Conservation (phyloP, 2,888 invertebrate genomes). For the Leptogaster cylindrica region DNA sequence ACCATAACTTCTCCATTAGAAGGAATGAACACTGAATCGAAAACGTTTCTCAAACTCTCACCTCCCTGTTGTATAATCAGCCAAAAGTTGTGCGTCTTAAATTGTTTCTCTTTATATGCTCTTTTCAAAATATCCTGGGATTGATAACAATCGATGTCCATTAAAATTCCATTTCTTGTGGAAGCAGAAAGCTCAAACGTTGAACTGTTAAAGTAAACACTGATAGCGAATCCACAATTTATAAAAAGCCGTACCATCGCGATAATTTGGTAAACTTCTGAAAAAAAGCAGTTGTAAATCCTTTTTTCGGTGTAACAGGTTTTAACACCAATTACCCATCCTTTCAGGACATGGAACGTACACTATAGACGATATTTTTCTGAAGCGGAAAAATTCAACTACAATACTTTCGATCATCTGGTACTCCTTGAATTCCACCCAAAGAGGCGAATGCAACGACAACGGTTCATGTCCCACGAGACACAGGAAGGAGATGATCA, state of each 20-base stretch:
- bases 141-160: slow-evolving; percentile 52
- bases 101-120: slow-evolving; percentile 55
- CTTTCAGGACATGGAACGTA: slow-evolving; percentile 6
- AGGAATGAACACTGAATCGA: slow-evolving; percentile 37
- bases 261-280: too few relatives aligned
- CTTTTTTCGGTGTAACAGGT: too few relatives aligned
- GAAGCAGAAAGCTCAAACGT: too few relatives aligned
- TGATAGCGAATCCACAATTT: background rate
- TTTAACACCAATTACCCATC: slow-evolving; percentile 7
- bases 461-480: background rate
- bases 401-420: slow-evolving; percentile 1
- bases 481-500: background rate
- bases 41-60: slow-evolving; percentile 10
- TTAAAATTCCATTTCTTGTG: slow-evolving; percentile 56
- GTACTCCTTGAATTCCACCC: background rate
- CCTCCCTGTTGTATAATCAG: slow-evolving; percentile 49
- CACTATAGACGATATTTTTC: slow-evolving; percentile 1
- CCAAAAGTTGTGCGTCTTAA: slow-evolving; percentile 58
- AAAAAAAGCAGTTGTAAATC: too few relatives aligned
- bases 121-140: slow-evolving; percentile 53
- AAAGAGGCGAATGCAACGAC: background rate
- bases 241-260: too few relatives aligned
- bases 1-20: slow-evolving; percentile 53
- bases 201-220: slow-evolving; percentile 2
- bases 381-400: slow-evolving; percentile 31